Base-by-base conservation (phyloP, 1,140 invertebrate genomes). In the Chlorops oryzae region DNA sequence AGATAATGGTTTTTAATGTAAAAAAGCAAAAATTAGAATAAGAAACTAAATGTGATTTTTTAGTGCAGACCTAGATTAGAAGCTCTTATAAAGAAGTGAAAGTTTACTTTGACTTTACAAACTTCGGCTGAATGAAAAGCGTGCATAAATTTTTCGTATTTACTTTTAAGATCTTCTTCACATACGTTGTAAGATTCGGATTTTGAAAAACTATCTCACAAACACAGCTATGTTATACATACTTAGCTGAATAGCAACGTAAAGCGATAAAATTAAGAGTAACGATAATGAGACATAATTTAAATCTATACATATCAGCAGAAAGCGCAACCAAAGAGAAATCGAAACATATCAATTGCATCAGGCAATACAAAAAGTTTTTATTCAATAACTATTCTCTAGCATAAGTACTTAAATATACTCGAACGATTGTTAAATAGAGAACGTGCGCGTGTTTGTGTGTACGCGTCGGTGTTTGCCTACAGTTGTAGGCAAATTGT, bases 31-130 rank as follows among this genome's bases (percentile, higher is more conserved):
- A 57, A 62, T 59, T 62, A 65, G 61, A 65, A 63, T 69, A 70
- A 70, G 65, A 62, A 70, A 70, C 66, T 69, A 66, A 69, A 69
- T 69, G 65, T 70, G 63, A 70, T 70, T 70, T 65, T 55, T n/a
- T n/a, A n/a, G n/a, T n/a, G n/a, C n/a, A n/a, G n/a, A n/a, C n/a
- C n/a, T n/a, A n/a, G n/a, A n/a, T n/a, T n/a, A n/a, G n/a, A n/a
- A n/a, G n/a, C n/a, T n/a, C n/a, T n/a, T n/a, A n/a, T n/a, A n/a
- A n/a, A n/a, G n/a, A n/a, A n/a, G n/a, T n/a, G n/a, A n/a, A n/a
- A n/a, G n/a, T n/a, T n/a, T n/a, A n/a, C n/a, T n/a, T n/a, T n/a
- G n/a, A n/a, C n/a, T n/a, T n/a, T n/a, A n/a, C n/a, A n/a, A n/a
- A n/a, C n/a, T n/a, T n/a, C 56, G 59, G 64, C 65, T 68, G 65